These are phyloP conservation scores for Hydroisotoma schaefferi DNA, from an alignment of 2,888 invertebrate genomes.

Conservation along the genomic window DNA sequence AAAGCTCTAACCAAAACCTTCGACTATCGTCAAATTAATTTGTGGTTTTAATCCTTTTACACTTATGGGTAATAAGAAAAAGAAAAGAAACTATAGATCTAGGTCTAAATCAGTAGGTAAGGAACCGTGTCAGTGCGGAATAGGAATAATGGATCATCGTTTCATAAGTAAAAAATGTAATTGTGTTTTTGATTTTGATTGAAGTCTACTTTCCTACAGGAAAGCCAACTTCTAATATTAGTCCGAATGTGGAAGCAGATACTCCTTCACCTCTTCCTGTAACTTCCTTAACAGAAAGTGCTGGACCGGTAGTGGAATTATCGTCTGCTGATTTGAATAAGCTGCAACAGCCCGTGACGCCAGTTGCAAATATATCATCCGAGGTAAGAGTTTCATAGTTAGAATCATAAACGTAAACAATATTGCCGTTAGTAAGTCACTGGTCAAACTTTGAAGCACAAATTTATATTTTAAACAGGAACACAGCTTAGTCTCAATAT, in stretches of 20 bases:
- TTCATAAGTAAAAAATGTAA: too few relatives aligned
- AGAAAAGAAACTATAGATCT: conserved; percentile 19
- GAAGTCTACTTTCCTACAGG: conserved; percentile 3
- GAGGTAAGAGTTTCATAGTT: conserved; percentile 16
- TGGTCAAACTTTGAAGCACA: too few relatives aligned
- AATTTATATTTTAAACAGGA: conserved; percentile 38
- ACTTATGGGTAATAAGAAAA: conserved; percentile 23
- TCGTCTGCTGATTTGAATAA: conserved; percentile 30
- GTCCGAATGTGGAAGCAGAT: conserved; percentile 14
- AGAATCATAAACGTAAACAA: too few relatives aligned
- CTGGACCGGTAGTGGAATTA: conserved; percentile 14
- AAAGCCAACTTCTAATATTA: conserved; percentile 7
- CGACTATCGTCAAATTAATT: background rate
- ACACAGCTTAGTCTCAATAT: conserved; percentile 42
- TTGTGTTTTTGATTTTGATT: background rate
- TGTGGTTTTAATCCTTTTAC: background rate
- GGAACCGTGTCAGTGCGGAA: background rate
- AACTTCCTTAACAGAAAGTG: too few relatives aligned
- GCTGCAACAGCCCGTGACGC: conserved; percentile 28
- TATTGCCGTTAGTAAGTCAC: too few relatives aligned
- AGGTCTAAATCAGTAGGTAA: conserved; percentile 8
- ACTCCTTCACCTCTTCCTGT: conserved; percentile 9
- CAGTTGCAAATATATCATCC: conserved; percentile 35
- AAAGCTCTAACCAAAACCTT: background rate
- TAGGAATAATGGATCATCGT: too few relatives aligned